Evolutionary conservation across 2,888 invertebrate species (phyloP).

Genomic region (Polydrusus pterygomalis): DNA sequence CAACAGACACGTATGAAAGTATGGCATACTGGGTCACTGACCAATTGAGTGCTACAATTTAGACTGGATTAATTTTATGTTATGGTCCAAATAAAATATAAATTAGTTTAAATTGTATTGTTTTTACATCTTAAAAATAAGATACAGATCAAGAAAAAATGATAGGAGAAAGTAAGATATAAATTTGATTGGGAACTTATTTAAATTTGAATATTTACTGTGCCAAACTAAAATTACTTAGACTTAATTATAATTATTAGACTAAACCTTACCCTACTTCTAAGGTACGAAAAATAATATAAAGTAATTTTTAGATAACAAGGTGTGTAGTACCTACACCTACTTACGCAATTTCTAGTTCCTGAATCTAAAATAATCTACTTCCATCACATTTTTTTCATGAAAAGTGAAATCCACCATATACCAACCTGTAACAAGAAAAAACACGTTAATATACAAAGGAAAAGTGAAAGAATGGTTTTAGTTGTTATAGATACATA

Average conservation of each 20-base stretch:
- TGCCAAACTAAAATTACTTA: no score
- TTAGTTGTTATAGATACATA: constrained; percentile 12
- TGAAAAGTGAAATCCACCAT: constrained; percentile 26
- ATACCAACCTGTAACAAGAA: constrained; percentile 31
- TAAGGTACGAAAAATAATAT: neutral
- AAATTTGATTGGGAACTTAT: neutral
- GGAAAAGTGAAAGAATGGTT: constrained; percentile 13
- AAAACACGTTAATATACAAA: constrained; percentile 8
- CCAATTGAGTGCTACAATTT: constrained; percentile 21
- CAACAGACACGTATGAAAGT: constrained; percentile 29
- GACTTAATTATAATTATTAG: no score
- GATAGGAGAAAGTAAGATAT: neutral
- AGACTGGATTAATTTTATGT: neutral
- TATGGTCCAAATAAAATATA: constrained; percentile 13
- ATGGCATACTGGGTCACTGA: constrained; percentile 21
- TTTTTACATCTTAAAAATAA: neutral
- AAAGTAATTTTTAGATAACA: neutral
- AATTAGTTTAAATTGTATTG: neutral
- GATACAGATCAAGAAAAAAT: neutral
- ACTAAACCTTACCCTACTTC: no score
- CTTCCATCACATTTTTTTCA: neutral
- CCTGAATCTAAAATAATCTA: neutral
- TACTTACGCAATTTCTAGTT: neutral
- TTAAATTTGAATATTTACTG: no score
- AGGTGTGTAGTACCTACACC: neutral